Conservation (phyloP, 2,797 vertebrate species). For the Falco cherrug region DNA sequence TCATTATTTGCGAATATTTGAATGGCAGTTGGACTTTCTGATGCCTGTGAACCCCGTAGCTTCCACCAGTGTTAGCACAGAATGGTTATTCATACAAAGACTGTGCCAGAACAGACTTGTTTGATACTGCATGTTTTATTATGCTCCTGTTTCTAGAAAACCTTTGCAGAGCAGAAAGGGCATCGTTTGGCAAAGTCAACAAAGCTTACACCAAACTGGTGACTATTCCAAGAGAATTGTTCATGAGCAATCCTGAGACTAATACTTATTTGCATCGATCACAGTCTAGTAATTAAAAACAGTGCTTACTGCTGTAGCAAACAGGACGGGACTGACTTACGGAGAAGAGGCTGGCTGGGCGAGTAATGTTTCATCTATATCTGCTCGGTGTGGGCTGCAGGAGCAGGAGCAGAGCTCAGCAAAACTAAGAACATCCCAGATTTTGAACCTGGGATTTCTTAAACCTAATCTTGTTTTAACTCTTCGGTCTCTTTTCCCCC, state of each 20-base stretch:
- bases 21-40: constrained; percentile 43
- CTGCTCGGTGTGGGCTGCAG: neutral
- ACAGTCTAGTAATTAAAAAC: constrained; percentile 49
- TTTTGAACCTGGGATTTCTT: constrained; percentile 7
- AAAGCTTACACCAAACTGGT: neutral
- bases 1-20: constrained; percentile 59
- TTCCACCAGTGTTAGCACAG: neutral
- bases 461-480: neutral
- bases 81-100: constrained; percentile 40
- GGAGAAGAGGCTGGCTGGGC: neutral
- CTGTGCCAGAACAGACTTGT: constrained; percentile 61
- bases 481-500: neutral
- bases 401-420: neutral
- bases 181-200: constrained; percentile 27
- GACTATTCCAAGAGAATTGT: neutral
- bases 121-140: neutral
- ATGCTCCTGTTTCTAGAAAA: neutral
- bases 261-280: constrained; percentile 31
- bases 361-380: neutral
- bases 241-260: constrained; percentile 10
- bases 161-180: constrained; percentile 1
- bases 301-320: constrained; percentile 10
- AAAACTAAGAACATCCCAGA: neutral
- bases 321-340: neutral
- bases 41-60: neutral